These are phyloP conservation scores for Gambusia affinis DNA, from an alignment of 2,113 vertebrate genomes.

Conservation along the genomic window DNA sequence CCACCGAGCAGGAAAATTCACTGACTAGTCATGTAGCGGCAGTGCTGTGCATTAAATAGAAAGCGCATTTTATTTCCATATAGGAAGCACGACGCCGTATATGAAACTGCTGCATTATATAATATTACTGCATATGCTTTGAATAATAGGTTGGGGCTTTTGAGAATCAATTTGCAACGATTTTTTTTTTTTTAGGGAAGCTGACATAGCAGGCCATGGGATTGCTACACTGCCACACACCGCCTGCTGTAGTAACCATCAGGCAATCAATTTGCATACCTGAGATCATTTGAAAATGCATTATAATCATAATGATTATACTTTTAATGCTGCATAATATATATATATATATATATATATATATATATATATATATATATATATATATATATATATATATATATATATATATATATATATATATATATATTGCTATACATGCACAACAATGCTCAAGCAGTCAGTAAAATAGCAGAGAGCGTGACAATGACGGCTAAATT, in stretches of 20 bases:
- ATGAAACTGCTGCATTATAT: constrained; percentile 39
- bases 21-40: constrained; percentile 15
- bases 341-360: too few relatives aligned
- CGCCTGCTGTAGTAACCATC: background rate
- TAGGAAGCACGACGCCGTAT: constrained; percentile 10
- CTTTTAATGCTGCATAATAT: background rate
- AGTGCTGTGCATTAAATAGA: constrained; percentile 9
- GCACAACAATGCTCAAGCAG: background rate
- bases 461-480: background rate
- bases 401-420: too few relatives aligned
- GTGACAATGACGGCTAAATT: background rate
- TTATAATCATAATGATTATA: background rate
- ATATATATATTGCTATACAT: too few relatives aligned
- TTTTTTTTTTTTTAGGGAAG: constrained; percentile 12
- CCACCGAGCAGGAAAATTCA: constrained; percentile 30
- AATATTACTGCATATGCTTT: background rate
- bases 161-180: constrained; percentile 19
- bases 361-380: too few relatives aligned
- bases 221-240: constrained; percentile 18
- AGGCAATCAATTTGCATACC: background rate
- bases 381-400: too few relatives aligned
- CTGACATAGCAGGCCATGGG: constrained; percentile 31
- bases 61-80: background rate
- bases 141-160: background rate
- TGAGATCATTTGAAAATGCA: background rate